Evolutionary conservation across 1,140 invertebrate species (phyloP).

Genomic region (Bradysia coprophila): DNA sequence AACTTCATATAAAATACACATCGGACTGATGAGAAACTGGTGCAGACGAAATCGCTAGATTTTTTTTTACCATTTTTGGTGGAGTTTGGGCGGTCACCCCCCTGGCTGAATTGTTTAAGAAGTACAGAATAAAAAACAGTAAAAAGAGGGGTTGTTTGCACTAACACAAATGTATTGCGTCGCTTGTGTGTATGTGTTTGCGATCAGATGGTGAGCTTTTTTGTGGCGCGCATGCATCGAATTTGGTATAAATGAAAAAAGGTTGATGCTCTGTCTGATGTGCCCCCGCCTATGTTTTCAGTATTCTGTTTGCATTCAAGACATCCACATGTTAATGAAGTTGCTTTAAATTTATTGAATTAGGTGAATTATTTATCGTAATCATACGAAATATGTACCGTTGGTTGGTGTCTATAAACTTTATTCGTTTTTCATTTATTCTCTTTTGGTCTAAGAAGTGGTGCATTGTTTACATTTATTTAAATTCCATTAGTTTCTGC

Average conservation of each 20-base stretch:
- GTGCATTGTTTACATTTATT: too few relatives aligned
- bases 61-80: too few relatives aligned
- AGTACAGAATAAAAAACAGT: background rate
- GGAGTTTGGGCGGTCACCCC: background rate
- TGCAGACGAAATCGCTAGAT: background rate
- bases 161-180: too few relatives aligned
- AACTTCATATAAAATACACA: background rate
- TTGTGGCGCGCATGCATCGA: background rate
- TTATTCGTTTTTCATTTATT: too few relatives aligned
- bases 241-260: background rate
- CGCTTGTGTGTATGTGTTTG: background rate
- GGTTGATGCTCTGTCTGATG: background rate
- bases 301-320: background rate
- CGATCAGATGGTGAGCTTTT: background rate
- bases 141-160: background rate
- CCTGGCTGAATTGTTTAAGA: too few relatives aligned
- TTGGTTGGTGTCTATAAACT: too few relatives aligned
- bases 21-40: background rate
- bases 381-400: too few relatives aligned
- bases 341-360: too few relatives aligned
- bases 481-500: too few relatives aligned
- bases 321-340: background rate
- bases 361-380: too few relatives aligned
- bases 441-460: too few relatives aligned
- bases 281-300: background rate